A percentile compares a stretch with the other conserved stretches of the same genome.
These are phyloP conservation scores for Lasius platythorax DNA, from an alignment of 2,888 invertebrate genomes.

Conservation along the genomic window DNA sequence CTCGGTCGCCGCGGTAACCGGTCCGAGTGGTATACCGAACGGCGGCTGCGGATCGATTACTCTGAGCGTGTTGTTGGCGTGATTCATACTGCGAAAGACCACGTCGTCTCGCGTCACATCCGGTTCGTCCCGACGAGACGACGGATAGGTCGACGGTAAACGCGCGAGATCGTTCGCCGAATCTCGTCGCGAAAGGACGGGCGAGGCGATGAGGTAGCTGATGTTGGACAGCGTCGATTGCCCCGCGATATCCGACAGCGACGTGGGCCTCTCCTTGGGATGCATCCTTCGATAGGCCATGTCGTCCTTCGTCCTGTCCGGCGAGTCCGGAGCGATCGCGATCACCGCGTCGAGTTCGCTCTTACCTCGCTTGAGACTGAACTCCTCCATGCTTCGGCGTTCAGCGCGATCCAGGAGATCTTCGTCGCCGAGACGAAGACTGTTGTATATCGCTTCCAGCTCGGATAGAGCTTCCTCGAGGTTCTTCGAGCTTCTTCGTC, in stretches of 20 bases:
- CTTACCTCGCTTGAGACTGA: conserved; percentile 71
- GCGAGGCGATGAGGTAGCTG: conserved; percentile 91
- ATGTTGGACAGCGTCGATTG: conserved; percentile 87
- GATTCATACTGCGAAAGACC: conserved; percentile 92
- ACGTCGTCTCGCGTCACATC: conserved; percentile 95
- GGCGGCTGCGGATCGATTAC: conserved; percentile 94
- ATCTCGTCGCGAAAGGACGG: conserved; percentile 86
- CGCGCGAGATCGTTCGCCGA: conserved; percentile 48
- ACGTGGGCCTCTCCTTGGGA: conserved; percentile 87
- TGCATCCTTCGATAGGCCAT: conserved; percentile 93
- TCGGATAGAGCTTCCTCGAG: conserved; percentile 96
- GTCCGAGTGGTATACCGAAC: conserved; percentile 96
- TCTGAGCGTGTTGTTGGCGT: conserved; percentile 90
- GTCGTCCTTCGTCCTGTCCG: conserved; percentile 91
- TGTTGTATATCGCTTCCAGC: conserved; percentile 96
- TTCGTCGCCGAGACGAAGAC: conserved; percentile 94
- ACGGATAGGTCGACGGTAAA: conserved; percentile 70
- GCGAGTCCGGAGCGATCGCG: conserved; percentile 85
- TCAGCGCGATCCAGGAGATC: conserved; percentile 93
- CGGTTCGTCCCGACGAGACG: conserved; percentile 88
- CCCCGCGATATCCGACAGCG: conserved; percentile 81
- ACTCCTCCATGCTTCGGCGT: conserved; percentile 89
- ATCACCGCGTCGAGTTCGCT: conserved; percentile 61
- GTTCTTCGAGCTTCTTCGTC: conserved; percentile 91
- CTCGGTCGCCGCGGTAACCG: conserved; percentile 92